Conservation (phyloP, 2,888 invertebrate genomes). For the Suillia variegata region DNA sequence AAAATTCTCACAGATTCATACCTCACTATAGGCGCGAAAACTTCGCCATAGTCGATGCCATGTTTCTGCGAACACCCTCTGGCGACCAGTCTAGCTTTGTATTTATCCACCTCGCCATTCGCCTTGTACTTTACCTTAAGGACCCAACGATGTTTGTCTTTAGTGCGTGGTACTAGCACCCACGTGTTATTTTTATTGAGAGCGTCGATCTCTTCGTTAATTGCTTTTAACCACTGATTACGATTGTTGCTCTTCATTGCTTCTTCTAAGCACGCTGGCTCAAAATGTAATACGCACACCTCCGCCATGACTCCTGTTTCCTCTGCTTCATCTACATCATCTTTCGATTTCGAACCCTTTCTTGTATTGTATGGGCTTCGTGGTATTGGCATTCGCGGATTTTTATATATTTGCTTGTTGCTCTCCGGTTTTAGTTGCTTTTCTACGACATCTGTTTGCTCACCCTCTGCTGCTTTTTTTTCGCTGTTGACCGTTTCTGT, state of each 20-base stretch:
- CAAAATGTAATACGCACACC: constrained; percentile 14
- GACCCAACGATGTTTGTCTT: constrained; percentile 20
- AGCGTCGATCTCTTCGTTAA: constrained; percentile 78
- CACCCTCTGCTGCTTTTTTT: not conserved
- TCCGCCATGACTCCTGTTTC: constrained; percentile 4
- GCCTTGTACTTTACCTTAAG: constrained; percentile 14
- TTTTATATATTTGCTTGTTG: constrained; percentile 9
- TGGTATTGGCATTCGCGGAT: constrained; percentile 16
- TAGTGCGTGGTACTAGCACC: constrained; percentile 13
- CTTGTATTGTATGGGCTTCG: constrained; percentile 12
- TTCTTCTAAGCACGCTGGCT: constrained; percentile 18
- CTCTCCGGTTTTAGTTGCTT: not conserved
- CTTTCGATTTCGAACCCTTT: constrained; percentile 4
- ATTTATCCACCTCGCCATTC: constrained; percentile 20
- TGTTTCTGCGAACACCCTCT: constrained; percentile 29
- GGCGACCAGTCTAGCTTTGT: constrained; percentile 26
- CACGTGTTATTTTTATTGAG: constrained; percentile 20
- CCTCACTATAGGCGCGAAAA: constrained; percentile 30
- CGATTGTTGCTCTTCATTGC: constrained; percentile 17
- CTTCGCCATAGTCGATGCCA: constrained; percentile 32
- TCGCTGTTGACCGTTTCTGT: too few relatives aligned
- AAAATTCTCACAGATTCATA: constrained; percentile 27
- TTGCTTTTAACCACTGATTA: constrained; percentile 72
- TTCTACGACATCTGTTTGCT: not conserved
- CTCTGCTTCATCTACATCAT: constrained; percentile 2